phyloP scores from a whole-genome alignment of 2,113 vertebrate species.

The Lutjanus erythropterus region DNA sequence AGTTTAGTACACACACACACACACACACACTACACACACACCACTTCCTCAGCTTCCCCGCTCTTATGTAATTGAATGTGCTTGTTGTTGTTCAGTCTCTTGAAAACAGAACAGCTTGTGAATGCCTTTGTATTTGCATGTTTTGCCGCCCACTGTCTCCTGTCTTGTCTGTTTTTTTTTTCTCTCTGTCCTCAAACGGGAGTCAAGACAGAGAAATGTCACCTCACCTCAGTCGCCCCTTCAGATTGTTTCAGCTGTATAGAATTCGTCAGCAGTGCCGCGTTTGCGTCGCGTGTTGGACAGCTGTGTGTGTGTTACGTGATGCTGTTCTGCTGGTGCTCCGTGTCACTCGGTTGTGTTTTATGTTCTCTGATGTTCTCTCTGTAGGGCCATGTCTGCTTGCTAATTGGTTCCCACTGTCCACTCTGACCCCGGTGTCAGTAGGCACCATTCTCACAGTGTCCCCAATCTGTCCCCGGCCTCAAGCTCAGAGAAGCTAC shows the following conservation, averaged over 20 bases:
- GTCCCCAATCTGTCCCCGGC: constrained; percentile 12
- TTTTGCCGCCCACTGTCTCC: constrained; percentile 41
- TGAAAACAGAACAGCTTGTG: constrained; percentile 63
- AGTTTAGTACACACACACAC: constrained; percentile 19
- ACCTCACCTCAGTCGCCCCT: constrained; percentile 22
- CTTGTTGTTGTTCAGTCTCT: constrained; percentile 74
- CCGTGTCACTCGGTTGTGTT: constrained; percentile 41
- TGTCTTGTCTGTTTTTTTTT: not conserved
- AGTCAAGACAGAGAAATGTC: constrained; percentile 21
- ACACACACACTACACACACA: constrained; percentile 20
- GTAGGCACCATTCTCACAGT: constrained; percentile 39
- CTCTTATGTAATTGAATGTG: constrained; percentile 67
- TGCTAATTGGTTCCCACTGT: constrained; percentile 51
- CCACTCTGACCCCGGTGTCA: constrained; percentile 43
- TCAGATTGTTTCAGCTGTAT: constrained; percentile 57
- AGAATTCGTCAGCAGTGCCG: not conserved
- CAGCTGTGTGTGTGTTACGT: constrained; percentile 52
- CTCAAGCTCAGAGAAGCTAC: constrained; percentile 15
- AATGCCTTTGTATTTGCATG: constrained; percentile 56
- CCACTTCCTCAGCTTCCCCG: constrained; percentile 36
- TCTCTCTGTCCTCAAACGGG: constrained; percentile 19
- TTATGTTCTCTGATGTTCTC: constrained; percentile 27
- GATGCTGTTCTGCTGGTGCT: constrained; percentile 22
- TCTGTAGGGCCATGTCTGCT: constrained; percentile 7
- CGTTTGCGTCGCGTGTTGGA: not conserved